Percentiles rank a stretch among this genome's conserved stretches.
Evolutionary conservation across 2,888 invertebrate species (phyloP).

Genomic region (Meandrusa payeni): DNA sequence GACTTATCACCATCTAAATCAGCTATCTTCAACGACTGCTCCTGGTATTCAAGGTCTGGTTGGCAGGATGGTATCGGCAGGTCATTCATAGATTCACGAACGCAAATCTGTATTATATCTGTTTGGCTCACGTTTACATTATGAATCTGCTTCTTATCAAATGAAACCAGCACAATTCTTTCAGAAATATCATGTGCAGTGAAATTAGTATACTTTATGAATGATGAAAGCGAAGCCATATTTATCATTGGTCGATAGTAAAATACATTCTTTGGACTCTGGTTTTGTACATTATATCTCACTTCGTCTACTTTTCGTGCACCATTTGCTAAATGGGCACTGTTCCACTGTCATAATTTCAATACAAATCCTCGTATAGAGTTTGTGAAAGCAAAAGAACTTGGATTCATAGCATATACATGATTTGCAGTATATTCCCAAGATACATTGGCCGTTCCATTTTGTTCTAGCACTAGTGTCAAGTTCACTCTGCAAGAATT

Average conservation of each 20-base stretch:
- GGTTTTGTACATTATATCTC: slow-evolving; percentile 65
- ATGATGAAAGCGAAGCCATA: slow-evolving; percentile 64
- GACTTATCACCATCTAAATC: slow-evolving; percentile 89
- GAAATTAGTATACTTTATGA: slow-evolving; percentile 69
- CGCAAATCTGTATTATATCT: slow-evolving; percentile 88
- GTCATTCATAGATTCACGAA: slow-evolving; percentile 53
- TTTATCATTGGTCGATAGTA: slow-evolving; percentile 59
- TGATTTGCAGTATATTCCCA: slow-evolving; percentile 83
- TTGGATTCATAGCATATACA: slow-evolving; percentile 87
- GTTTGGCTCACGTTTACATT: slow-evolving; percentile 88
- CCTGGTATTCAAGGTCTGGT: slow-evolving; percentile 87
- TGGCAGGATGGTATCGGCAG: slow-evolving; percentile 81
- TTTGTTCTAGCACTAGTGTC: slow-evolving; percentile 78
- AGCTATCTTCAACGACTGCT: slow-evolving; percentile 86
- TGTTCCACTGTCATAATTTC: slow-evolving; percentile 91
- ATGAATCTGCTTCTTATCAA: slow-evolving; percentile 86
- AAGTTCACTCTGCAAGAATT: slow-evolving; percentile 83
- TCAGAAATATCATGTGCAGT: slow-evolving; percentile 84
- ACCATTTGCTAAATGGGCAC: slow-evolving; percentile 73
- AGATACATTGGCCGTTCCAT: slow-evolving; percentile 74
- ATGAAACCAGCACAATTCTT: slow-evolving; percentile 88
- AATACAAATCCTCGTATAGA: slow-evolving; percentile 87
- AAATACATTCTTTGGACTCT: slow-evolving; percentile 69
- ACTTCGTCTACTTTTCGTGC: slow-evolving; percentile 70
- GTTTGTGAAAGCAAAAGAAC: slow-evolving; percentile 83